phyloP scores from a whole-genome alignment of 2,888 invertebrate species.

The Serrognathus titanus region DNA sequence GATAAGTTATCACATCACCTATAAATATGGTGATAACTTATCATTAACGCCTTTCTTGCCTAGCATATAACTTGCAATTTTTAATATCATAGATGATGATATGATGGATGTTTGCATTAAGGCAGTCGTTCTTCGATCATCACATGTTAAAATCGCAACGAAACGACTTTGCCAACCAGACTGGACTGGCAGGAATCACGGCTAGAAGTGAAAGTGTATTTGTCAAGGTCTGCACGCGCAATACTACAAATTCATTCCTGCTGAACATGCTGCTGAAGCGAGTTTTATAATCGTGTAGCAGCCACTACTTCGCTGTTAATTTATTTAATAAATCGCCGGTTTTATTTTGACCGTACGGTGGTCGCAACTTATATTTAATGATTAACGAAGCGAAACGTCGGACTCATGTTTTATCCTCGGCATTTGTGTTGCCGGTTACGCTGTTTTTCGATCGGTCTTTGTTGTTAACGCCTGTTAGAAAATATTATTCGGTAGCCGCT shows the following conservation, averaged over 20 bases:
- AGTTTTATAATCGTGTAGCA: not conserved
- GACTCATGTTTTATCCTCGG: slow-evolving; percentile 10
- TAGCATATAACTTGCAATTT: no score
- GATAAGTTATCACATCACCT: no score
- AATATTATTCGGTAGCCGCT: no score
- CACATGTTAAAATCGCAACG: not conserved
- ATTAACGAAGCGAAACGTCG: slow-evolving; percentile 12
- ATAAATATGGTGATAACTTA: no score
- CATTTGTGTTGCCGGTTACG: slow-evolving; percentile 5
- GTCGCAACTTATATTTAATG: slow-evolving; percentile 11
- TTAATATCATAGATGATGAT: no score
- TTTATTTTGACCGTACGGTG: not conserved
- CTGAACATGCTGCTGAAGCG: not conserved
- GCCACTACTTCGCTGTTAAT: not conserved
- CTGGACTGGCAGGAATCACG: slow-evolving; percentile 9
- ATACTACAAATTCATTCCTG: slow-evolving; percentile 2
- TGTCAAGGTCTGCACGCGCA: slow-evolving; percentile 11
- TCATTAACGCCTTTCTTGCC: no score
- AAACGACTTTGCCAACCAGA: not conserved
- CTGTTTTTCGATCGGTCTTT: no score
- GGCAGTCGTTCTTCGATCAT: not conserved
- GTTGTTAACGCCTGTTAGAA: no score
- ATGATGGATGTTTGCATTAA: no score
- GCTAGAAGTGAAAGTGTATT: slow-evolving; percentile 11
- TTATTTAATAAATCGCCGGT: not conserved